Conservation (phyloP, 2,113 vertebrate species). For the Archocentrus centrarchus region DNA sequence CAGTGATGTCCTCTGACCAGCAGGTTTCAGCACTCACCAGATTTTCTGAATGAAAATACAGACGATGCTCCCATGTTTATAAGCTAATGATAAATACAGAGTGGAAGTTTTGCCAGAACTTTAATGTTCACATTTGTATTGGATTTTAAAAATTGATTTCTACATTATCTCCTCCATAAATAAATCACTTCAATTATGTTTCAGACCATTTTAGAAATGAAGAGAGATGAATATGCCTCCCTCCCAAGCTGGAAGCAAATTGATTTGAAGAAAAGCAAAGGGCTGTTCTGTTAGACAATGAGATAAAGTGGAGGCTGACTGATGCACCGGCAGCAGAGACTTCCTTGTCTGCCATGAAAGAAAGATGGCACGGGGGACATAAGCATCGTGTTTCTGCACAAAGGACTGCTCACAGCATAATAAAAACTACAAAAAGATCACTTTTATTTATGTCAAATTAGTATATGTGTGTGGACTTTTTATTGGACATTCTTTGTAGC, state of each 20-base stretch:
- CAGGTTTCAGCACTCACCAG: constrained; percentile 50
- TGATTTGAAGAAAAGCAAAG: constrained; percentile 82
- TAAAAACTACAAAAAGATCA: constrained; percentile 51
- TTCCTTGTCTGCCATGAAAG: constrained; percentile 8
- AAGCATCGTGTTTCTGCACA: constrained; percentile 36
- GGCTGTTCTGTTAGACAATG: constrained; percentile 68
- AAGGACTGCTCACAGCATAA: constrained; percentile 47
- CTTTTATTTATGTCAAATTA: constrained; percentile 76
- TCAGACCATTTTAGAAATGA: constrained; percentile 80
- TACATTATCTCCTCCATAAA: not conserved
- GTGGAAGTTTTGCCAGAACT: not conserved
- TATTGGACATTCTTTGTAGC: constrained; percentile 57
- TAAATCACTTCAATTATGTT: constrained; percentile 55
- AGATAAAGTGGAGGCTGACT: constrained; percentile 22
- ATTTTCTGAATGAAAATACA: not conserved
- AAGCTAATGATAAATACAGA: constrained; percentile 7
- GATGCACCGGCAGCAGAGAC: constrained; percentile 19
- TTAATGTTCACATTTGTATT: constrained; percentile 20
- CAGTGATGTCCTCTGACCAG: constrained; percentile 29
- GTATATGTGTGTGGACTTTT: constrained; percentile 66
- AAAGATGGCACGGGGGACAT: not conserved
- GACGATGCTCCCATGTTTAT: not conserved
- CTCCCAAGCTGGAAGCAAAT: constrained; percentile 76
- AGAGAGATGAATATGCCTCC: constrained; percentile 75
- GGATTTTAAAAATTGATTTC: constrained; percentile 1